Conservation (phyloP, 2,888 invertebrate species). For the Xestoiulus laeticollis region DNA sequence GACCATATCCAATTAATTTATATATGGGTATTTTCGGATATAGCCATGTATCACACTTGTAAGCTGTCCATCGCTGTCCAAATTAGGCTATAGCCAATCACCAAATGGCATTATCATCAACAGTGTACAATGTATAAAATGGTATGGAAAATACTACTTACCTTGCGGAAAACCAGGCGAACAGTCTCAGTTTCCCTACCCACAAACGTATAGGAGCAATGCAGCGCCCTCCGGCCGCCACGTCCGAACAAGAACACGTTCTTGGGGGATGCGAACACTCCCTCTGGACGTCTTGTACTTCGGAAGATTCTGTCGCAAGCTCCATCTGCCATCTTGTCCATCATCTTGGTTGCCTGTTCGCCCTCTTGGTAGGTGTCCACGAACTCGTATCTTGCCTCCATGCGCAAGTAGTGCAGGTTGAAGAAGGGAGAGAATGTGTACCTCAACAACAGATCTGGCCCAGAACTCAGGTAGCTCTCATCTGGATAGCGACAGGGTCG, state of each 20-base stretch:
- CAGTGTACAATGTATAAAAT: too few species aligned
- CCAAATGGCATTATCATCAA: too few species aligned
- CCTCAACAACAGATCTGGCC: constrained; percentile 78
- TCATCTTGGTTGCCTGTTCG: constrained; percentile 56
- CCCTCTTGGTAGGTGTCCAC: constrained; percentile 69
- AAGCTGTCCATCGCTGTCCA: too few species aligned
- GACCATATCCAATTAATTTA: too few species aligned
- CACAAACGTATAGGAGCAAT: constrained; percentile 79
- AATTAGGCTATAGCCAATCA: too few species aligned
- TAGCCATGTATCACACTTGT: too few species aligned
- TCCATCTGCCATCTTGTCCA: constrained; percentile 55
- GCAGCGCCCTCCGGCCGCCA: constrained; percentile 81
- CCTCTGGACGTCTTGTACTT: constrained; percentile 61
- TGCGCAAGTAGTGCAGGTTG: constrained; percentile 79
- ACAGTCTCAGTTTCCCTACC: constrained; percentile 75
- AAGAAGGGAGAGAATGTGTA: constrained; percentile 81
- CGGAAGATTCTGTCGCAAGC: constrained; percentile 58
- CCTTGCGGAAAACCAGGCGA: constrained; percentile 71
- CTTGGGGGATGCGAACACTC: constrained; percentile 77
- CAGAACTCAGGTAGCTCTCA: constrained; percentile 81
- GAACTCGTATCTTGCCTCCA: constrained; percentile 83
- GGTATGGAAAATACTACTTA: too few species aligned
- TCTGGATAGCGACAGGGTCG: constrained; percentile 62
- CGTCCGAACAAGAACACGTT: constrained; percentile 85
- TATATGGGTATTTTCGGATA: too few species aligned